phyloP scores from a whole-genome alignment of 2,888 invertebrate genomes.

The Halocaridina rubra region DNA sequence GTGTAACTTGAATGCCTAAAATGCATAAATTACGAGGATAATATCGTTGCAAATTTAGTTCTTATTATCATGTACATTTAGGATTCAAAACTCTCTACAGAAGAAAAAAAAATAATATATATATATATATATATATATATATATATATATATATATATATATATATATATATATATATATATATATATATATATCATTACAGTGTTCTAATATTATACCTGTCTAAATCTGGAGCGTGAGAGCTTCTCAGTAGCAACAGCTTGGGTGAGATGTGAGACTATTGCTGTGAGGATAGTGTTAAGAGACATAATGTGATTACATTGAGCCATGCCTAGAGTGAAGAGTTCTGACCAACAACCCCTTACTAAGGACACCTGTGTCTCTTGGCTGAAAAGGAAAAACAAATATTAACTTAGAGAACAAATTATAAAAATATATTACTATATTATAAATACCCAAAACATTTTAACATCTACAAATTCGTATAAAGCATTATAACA shows the following conservation, averaged over 20 bases:
- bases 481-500: no score
- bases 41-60: no score
- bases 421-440: no score
- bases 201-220: conserved; percentile 21
- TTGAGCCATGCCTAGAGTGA: conserved; percentile 90
- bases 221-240: conserved; percentile 48
- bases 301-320: conserved; percentile 83
- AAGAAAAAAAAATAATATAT: neutral
- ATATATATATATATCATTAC: neutral
- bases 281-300: conserved; percentile 83
- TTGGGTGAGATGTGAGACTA: conserved; percentile 81
- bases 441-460: no score
- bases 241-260: conserved; percentile 56
- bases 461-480: no score
- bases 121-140: neutral
- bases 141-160: neutral
- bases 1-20: no score
- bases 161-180: neutral
- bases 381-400: conserved; percentile 69
- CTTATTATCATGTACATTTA: no score
- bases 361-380: conserved; percentile 86
- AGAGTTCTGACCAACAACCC: conserved; percentile 91
- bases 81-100: no score
- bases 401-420: no score
- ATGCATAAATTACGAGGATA: no score